Conservation (phyloP, 2,113 vertebrate genomes). For the Sigmodon hispidus region DNA sequence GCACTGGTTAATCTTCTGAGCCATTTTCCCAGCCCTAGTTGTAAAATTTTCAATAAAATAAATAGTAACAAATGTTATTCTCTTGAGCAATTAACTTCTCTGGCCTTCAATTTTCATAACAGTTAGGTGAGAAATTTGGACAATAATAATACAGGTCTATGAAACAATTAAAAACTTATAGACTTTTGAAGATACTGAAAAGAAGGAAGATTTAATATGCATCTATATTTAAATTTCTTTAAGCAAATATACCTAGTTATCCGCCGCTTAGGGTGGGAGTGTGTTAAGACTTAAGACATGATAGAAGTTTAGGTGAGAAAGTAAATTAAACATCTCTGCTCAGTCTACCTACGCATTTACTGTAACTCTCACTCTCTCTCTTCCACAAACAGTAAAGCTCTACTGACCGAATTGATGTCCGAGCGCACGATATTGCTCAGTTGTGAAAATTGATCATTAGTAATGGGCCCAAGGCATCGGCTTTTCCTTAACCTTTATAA, state of each 20-base stretch:
- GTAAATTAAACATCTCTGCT: background rate
- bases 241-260: background rate
- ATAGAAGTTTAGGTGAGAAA: background rate
- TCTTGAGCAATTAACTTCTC: background rate
- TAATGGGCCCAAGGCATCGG: background rate
- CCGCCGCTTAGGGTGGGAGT: background rate
- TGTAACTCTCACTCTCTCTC: background rate
- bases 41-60: background rate
- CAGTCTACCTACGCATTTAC: background rate
- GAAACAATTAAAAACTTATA: conserved; percentile 16
- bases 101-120: conserved; percentile 39
- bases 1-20: background rate
- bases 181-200: background rate
- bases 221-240: background rate
- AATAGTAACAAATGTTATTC: background rate
- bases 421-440: background rate
- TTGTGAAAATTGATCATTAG: background rate
- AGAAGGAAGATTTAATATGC: background rate
- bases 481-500: conserved; percentile 23
- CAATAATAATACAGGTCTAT: conserved; percentile 39
- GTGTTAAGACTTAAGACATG: background rate
- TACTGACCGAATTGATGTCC: background rate
- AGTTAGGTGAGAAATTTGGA: background rate
- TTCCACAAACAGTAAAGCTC: conserved; percentile 26
- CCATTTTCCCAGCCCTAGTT: background rate